Base-by-base conservation (phyloP, 2,113 vertebrate genomes). In the Oriolus oriolus region DNA sequence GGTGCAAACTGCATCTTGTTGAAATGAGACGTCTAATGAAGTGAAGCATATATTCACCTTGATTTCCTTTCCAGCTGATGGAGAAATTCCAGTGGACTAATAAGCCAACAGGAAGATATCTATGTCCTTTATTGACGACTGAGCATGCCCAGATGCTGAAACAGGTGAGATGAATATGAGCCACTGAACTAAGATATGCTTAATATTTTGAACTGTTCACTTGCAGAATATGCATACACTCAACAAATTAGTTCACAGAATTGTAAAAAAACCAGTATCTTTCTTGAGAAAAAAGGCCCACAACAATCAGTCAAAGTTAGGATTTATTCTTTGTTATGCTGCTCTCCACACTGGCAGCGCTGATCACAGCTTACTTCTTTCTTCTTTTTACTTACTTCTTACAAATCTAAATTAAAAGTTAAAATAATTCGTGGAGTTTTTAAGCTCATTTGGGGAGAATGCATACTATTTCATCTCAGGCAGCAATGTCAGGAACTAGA, bases 1-100 rank as follows among this genome's bases (percentile, higher is more conserved):
- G 78, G 37, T 60, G 49, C 74, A 79, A 73, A 82, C 11, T 82
- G 44, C 74, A 53, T 64, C 44, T 71, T 83, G 41, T 57, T 86
- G 75, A 85, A 97, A 90, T 76, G 78, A 89, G 53, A 49, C 74
- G 82, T 37, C 82, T 82, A 73, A 70, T 90, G 60, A 90, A 87
- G 35, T 26, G 20, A 91, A 89, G 66, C 20, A 23, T 28, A 21
- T 56, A 76, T n/a, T 92, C 47, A 53, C 33, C 45, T 84, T n/a
- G 22, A 69, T 83, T 85, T 91, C 28, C 41, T 85, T 65, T 82
- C 60, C 63, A 69, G 53, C 11, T 39, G 33, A 52, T 0, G 2
- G 57, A 87, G 47, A 90, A 61, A 76, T 68, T 76, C 79, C 53
- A 49, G 52, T 44, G 65, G 35, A 79, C 81, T 87, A 79, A 73